phyloP scores from a whole-genome alignment of 2,797 vertebrate species.

The Limnodromus scolopaceus region DNA sequence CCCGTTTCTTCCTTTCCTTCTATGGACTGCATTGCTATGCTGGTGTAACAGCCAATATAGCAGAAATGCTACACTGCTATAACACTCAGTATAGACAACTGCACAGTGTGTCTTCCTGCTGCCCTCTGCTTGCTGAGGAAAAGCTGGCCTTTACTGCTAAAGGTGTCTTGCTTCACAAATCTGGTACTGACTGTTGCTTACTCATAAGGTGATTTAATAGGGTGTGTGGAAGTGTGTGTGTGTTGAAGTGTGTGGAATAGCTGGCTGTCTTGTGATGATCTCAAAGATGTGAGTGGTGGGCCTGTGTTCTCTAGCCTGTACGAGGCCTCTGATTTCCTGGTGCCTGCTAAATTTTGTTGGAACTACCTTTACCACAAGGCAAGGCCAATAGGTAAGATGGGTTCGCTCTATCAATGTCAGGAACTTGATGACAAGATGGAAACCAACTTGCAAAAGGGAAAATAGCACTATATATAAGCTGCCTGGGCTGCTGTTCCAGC shows the following conservation, averaged over 20 bases:
- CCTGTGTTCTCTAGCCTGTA: background rate
- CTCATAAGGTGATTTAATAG: background rate
- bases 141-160: background rate
- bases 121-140: background rate
- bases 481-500: background rate
- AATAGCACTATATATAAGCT: background rate
- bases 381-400: background rate
- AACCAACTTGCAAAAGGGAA: background rate
- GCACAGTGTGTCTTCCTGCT: background rate
- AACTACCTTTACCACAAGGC: background rate
- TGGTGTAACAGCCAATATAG: background rate
- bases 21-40: background rate
- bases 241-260: background rate
- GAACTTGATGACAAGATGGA: background rate
- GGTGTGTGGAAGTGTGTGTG: background rate
- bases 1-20: background rate
- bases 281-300: background rate
- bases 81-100: background rate
- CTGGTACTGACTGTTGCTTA: background rate
- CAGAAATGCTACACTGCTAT: rapidly evolving
- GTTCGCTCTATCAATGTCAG: background rate
- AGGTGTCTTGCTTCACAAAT: background rate
- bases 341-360: background rate
- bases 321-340: background rate
- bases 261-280: background rate